Conservation (phyloP, 2,888 invertebrate genomes). For the Noctua comes region DNA sequence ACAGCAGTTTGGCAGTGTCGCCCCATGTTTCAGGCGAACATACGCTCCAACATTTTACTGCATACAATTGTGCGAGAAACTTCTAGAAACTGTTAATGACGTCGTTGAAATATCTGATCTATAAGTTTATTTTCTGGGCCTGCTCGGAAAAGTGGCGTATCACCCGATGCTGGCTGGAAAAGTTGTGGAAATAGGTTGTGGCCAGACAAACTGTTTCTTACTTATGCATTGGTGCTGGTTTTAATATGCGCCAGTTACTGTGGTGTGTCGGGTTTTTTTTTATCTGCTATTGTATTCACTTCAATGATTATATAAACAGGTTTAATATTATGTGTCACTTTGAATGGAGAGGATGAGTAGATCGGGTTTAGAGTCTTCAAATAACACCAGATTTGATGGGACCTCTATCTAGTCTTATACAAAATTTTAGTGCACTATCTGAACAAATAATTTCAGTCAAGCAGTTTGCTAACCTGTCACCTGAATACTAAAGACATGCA, state of each 20-base stretch:
- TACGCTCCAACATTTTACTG: conserved; percentile 57
- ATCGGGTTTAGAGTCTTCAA: background rate
- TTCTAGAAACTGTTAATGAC: conserved; percentile 62
- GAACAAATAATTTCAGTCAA: background rate
- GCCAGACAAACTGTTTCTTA: conserved; percentile 35
- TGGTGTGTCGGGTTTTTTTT: background rate
- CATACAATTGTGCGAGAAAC: conserved; percentile 55
- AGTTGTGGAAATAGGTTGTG: conserved; percentile 44
- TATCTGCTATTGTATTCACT: background rate
- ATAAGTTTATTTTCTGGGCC: conserved; percentile 54
- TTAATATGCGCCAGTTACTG: conserved; percentile 29
- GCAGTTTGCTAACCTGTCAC: conserved; percentile 12
- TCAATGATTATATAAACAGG: too few species aligned
- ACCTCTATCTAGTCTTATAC: background rate
- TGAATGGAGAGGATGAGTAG: background rate
- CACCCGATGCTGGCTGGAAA: conserved; percentile 36
- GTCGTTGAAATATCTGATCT: conserved; percentile 55
- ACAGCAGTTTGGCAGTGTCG: conserved; percentile 52
- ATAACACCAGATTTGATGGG: background rate
- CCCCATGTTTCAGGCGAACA: conserved; percentile 52
- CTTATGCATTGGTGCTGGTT: conserved; percentile 16
- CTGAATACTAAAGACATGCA: conserved; percentile 25
- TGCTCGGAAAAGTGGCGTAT: conserved; percentile 45
- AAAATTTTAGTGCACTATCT: background rate
- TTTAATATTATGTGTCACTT: too few species aligned